phyloP scores from a whole-genome alignment of 2,797 vertebrate species.

The Microctenopoma stevenorrisi region DNA sequence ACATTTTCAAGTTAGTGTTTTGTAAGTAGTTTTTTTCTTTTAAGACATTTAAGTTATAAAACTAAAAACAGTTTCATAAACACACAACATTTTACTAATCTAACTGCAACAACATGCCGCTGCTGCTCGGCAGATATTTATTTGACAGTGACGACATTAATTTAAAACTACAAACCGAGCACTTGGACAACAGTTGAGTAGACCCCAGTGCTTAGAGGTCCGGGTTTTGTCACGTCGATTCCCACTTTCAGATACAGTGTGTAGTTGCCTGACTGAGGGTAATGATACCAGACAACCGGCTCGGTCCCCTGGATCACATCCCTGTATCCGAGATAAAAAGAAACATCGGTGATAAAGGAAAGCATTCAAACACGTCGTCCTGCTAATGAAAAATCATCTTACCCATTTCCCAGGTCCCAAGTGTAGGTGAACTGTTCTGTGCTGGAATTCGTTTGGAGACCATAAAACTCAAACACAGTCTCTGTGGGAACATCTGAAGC shows the following conservation, averaged over 20 bases:
- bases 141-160: not conserved
- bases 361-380: not conserved
- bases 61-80: too few species aligned
- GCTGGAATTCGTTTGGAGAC: slow-evolving; percentile 84
- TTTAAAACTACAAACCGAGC: slow-evolving; percentile 73
- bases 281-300: slow-evolving; percentile 83
- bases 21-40: not conserved
- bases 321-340: slow-evolving; percentile 65
- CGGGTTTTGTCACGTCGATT: slow-evolving; percentile 69
- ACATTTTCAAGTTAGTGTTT: not conserved
- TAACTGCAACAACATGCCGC: not conserved
- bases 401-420: slow-evolving; percentile 93
- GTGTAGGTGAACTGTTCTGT: slow-evolving; percentile 83
- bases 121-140: not conserved
- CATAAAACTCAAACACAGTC: slow-evolving; percentile 86
- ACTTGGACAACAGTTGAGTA: slow-evolving; percentile 84
- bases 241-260: slow-evolving; percentile 82
- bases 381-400: slow-evolving; percentile 14
- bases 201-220: slow-evolving; percentile 75
- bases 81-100: not conserved
- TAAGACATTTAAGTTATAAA: not conserved
- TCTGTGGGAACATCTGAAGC: slow-evolving; percentile 78
- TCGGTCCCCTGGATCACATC: slow-evolving; percentile 84
- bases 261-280: slow-evolving; percentile 81
- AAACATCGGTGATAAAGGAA: not conserved